These are phyloP conservation scores for Tinea semifulvella DNA, from an alignment of 2,888 invertebrate species.

Conservation along the genomic window DNA sequence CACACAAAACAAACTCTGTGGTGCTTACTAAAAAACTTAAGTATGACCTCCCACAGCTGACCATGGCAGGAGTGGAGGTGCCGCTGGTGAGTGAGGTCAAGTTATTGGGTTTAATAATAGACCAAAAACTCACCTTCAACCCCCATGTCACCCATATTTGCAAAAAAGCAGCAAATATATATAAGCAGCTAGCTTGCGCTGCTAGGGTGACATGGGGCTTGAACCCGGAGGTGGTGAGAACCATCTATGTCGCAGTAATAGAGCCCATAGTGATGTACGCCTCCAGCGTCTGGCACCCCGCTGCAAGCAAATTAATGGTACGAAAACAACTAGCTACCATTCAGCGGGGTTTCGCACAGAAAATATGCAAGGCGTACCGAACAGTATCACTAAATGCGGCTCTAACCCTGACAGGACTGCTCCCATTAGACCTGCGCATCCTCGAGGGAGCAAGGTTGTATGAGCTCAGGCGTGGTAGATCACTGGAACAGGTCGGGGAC, in stretches of 20 bases:
- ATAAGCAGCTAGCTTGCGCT: conserved; percentile 13
- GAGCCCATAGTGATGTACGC: conserved; percentile 11
- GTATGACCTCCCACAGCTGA: conserved; percentile 15
- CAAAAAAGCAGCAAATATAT: conserved; percentile 14
- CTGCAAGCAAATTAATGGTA: background rate
- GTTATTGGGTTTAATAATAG: conserved; percentile 8
- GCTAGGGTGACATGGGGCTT: conserved; percentile 4
- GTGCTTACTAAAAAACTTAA: conserved; percentile 16
- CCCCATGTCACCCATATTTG: conserved; percentile 8
- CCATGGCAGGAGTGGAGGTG: conserved; percentile 10
- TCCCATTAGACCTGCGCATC: conserved; percentile 15
- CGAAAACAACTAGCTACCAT: conserved; percentile 4
- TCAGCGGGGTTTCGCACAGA: background rate
- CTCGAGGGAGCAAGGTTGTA: conserved; percentile 14
- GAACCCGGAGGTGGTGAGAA: background rate
- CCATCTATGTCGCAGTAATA: background rate
- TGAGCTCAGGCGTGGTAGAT: conserved; percentile 14
- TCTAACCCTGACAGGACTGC: background rate
- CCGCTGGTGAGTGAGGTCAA: conserved; percentile 1
- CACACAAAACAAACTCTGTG: conserved; percentile 16
- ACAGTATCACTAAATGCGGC: conserved; percentile 12
- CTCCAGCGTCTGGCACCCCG: conserved; percentile 5
- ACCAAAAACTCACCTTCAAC: conserved; percentile 10
- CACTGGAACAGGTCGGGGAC: background rate
- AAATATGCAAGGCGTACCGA: conserved; percentile 10